Evolutionary conservation across 2,888 invertebrate species (phyloP), one percentile per base, ranked within the genome.

Genomic region (Megamerina dolium): DNA sequence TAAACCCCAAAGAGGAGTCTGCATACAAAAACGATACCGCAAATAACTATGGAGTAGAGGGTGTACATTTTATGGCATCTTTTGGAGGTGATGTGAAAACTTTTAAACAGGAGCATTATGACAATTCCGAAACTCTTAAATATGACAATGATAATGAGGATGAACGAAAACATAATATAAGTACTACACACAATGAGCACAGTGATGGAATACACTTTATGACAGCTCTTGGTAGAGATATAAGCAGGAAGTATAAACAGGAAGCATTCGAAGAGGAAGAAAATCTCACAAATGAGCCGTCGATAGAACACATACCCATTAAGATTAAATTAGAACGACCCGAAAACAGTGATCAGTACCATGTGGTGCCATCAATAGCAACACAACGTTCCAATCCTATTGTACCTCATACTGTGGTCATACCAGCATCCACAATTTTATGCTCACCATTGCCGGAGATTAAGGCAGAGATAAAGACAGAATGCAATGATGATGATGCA

Each of bases 291-390:
- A 14, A 30, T 5, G 29, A 14, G 12, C 13, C 5, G 8, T 17
- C 12, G 8, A 18, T 16, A 5, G 36, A 47, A 2, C 59, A 55
- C 26, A 43, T 46, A 16, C 60, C 63, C 8, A 44, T 60, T 9
- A 54, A 57, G 39, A 62, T 64, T 10, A 63, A 64, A 51, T 43
- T 60, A 16, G 63, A 64, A 33, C 49, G 59, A 13, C 54, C 59
- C 2, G 60, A 59, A 32, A 52, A 55, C 29, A 56, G 54, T 38
- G 55, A 55, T 16, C 59, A 61, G 26, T 61, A 60, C 46, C 54
- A 61, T 39, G 55, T 60, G 16, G 52, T 55, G 12, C 34, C 51
- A 12, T 44, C 52, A 5, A 49, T 54, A 19, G 46, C 29, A 4
- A 33, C 29, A 12, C 14, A 17, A 9, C 20, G 4, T 3, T 16